Conservation (phyloP, 35 echinoderm and acorn worm species). For the Apostichopus parvimensis region DNA sequence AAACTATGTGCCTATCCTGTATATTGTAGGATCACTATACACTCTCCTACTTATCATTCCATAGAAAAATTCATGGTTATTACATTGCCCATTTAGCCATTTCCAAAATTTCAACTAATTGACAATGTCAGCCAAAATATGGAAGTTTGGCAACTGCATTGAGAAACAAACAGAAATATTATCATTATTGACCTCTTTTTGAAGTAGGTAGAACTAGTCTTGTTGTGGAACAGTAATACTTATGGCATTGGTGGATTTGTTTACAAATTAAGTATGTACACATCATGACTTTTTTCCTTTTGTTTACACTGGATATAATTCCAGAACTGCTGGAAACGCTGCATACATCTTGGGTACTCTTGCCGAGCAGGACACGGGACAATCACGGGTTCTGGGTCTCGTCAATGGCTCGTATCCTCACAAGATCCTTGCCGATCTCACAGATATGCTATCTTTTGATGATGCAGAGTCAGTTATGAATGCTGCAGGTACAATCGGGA, state of each 20-base stretch:
- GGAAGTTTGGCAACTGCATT: too few species aligned
- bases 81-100: too few species aligned
- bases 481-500: constrained; percentile 96
- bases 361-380: constrained; percentile 82
- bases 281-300: neutral
- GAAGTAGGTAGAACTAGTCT: too few species aligned
- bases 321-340: constrained; percentile 93
- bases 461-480: constrained; percentile 99
- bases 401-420: constrained; percentile 78
- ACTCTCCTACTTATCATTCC: too few species aligned
- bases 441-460: constrained; percentile 82
- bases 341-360: constrained; percentile 97
- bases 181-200: too few species aligned
- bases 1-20: too few species aligned
- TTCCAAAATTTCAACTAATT: too few species aligned
- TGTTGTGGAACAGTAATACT: too few species aligned
- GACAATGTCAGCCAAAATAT: too few species aligned
- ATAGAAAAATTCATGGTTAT: too few species aligned
- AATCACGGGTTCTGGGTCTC: constrained; percentile 70
- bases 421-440: constrained; percentile 77
- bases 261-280: neutral
- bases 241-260: neutral
- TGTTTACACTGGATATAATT: neutral
- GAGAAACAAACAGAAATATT: too few species aligned
- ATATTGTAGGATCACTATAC: too few species aligned